Base-by-base conservation (phyloP, 2,797 vertebrate species). In the Paguma larvata region DNA sequence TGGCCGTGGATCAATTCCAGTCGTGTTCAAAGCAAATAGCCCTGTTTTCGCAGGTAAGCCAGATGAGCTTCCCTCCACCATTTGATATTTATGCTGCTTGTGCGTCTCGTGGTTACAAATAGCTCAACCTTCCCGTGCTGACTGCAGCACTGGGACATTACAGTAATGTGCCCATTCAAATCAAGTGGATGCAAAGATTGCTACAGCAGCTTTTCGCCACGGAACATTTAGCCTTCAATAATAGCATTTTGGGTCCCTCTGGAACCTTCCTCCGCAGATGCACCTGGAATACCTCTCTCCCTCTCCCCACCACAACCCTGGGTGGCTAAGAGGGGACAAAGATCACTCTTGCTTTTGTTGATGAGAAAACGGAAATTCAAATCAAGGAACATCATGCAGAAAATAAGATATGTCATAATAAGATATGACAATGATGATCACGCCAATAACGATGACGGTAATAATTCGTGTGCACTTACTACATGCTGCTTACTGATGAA, bases 191-290 rank as follows among this genome's bases (percentile, higher is more conserved):
- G 94, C 97, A 85, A 78, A 97, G 97, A 96, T 95, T 83, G 97
- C 97, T 84, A 80, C 73, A 83, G 97, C 92, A 85, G 97, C 97
- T 97, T 96, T 97, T 91, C 41, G 91, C 96, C 94, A 97, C 21
- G 94, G 93, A 97, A 98, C 97, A 97, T 96, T 98, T 97, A 97
- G 97, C 93, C 79, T 97, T 97, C 96, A 84, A 85, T 97, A 97
- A 97, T 97, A 95, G 95, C 78, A 25, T 96, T 97, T 72, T 0
- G 68, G 93, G 96, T 97, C 96, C 92, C 96, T 94, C 93, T 23
- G 97, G 97, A 96, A 89, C 94, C 92, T 96, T 95, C 63, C 80
- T 79, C 78, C 0, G 1, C 85, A 79, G 70, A 91, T 62, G 97
- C 88, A 97, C 87, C 97, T 95, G 97, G 94, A 95, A 67, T 86